Evolutionary conservation across 2,113 vertebrate genomes (phyloP).

Genomic region (Columba livia): DNA sequence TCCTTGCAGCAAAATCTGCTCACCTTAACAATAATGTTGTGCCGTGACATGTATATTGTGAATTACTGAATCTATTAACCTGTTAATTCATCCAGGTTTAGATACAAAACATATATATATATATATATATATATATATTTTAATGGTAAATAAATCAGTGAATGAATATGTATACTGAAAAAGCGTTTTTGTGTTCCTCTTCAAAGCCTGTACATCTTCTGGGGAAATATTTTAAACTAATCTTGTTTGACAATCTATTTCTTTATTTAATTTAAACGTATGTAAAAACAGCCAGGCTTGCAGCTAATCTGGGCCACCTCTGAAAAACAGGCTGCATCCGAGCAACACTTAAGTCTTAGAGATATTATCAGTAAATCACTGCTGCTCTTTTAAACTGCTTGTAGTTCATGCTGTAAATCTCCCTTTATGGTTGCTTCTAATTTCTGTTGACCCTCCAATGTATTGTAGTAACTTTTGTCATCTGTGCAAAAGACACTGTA

Average conservation of each 20-base stretch:
- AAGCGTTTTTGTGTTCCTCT: neutral
- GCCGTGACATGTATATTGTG: neutral
- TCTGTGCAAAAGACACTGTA: neutral
- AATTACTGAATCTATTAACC: constrained; percentile 5
- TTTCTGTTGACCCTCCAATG: neutral
- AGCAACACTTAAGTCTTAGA: neutral
- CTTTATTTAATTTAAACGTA: constrained; percentile 33
- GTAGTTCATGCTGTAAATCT: neutral
- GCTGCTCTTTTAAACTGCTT: neutral
- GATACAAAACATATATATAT: neutral
- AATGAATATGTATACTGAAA: neutral
- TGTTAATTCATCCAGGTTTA: constrained; percentile 11
- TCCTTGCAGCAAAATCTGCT: neutral
- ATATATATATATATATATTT: too few species aligned
- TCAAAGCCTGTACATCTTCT: neutral
- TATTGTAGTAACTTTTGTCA: constrained; percentile 18
- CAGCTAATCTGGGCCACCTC: constrained; percentile 18
- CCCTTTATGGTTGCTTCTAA: neutral
- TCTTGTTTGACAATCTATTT: constrained; percentile 19
- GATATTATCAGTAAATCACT: neutral
- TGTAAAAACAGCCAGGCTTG: neutral
- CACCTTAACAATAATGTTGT: neutral
- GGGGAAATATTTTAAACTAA: constrained; percentile 28
- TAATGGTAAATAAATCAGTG: neutral
- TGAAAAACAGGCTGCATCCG: neutral